phyloP scores from a whole-genome alignment of 1,140 invertebrate genomes.

The Hirudo medicinalis region DNA sequence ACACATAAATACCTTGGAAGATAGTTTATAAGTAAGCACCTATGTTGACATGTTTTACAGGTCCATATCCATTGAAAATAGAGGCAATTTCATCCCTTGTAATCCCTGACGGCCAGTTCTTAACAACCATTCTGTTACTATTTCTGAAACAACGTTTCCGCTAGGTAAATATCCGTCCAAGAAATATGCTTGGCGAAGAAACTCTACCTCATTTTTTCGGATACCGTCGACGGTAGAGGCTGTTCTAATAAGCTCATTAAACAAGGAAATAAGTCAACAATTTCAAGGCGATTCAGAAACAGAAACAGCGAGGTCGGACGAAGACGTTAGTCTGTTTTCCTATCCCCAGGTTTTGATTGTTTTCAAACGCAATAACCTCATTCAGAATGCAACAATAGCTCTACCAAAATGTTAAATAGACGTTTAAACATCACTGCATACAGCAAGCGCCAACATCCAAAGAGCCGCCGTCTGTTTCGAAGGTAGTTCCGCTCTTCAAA shows the following conservation, averaged over 20 bases:
- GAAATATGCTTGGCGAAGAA: neutral
- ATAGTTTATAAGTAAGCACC: neutral
- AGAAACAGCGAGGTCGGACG: too few species aligned
- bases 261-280: too few species aligned
- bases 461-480: neutral
- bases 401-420: neutral
- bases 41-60: neutral
- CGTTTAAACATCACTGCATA: neutral
- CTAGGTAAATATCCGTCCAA: too few species aligned
- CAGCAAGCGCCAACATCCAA: too few species aligned
- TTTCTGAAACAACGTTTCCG: neutral
- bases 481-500: neutral
- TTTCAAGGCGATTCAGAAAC: too few species aligned
- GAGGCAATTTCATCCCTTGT: slow-evolving; percentile 4
- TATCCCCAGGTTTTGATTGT: too few species aligned
- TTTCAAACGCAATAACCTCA: too few species aligned
- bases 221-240: neutral
- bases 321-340: too few species aligned
- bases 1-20: neutral
- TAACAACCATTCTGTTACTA: slow-evolving; percentile 10
- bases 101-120: neutral
- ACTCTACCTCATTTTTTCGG: slow-evolving; percentile 3
- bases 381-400: neutral
- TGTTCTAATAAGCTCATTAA: neutral
- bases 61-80: neutral